phyloP scores from a whole-genome alignment of 1,140 invertebrate species.

The Cydia pomonella region DNA sequence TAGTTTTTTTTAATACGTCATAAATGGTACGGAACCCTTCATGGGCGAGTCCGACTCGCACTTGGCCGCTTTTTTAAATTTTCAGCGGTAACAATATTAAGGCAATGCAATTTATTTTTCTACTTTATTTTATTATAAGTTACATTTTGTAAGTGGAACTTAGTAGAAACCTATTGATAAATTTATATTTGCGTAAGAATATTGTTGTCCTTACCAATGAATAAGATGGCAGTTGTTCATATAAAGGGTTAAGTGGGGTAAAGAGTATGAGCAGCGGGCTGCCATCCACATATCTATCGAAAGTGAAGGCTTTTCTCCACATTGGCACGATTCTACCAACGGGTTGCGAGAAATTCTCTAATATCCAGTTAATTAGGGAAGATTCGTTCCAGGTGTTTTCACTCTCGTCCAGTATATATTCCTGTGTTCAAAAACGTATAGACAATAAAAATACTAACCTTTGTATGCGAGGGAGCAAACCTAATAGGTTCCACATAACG shows the following conservation, averaged over 20 bases:
- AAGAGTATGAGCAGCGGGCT: constrained; percentile 87
- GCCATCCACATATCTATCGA: constrained; percentile 83
- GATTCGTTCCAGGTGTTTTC: constrained; percentile 67
- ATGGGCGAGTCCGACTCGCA: too few relatives aligned
- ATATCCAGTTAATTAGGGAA: constrained; percentile 80
- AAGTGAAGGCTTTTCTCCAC: constrained; percentile 83
- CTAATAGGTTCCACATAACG: too few relatives aligned
- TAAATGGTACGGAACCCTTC: too few relatives aligned
- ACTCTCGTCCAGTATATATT: constrained; percentile 72
- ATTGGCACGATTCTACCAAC: constrained; percentile 84
- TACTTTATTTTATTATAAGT: too few relatives aligned
- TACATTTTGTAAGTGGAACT: too few relatives aligned
- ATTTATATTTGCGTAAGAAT: neutral
- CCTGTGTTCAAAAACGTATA: constrained; percentile 63
- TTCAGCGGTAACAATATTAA: too few relatives aligned
- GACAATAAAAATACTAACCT: neutral
- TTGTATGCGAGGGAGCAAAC: neutral
- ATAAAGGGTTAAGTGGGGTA: constrained; percentile 86
- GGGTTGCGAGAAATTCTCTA: constrained; percentile 81
- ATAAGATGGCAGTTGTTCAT: constrained; percentile 82
- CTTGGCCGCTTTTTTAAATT: too few relatives aligned
- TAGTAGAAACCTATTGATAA: too few relatives aligned
- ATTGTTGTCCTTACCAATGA: constrained; percentile 82
- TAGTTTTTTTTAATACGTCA: too few relatives aligned
- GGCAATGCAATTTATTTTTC: too few relatives aligned